Percentiles rank a stretch among this genome's conserved stretches.
Evolutionary conservation across 2,113 vertebrate genomes (phyloP).

Genomic region (Brevimyrus niger): DNA sequence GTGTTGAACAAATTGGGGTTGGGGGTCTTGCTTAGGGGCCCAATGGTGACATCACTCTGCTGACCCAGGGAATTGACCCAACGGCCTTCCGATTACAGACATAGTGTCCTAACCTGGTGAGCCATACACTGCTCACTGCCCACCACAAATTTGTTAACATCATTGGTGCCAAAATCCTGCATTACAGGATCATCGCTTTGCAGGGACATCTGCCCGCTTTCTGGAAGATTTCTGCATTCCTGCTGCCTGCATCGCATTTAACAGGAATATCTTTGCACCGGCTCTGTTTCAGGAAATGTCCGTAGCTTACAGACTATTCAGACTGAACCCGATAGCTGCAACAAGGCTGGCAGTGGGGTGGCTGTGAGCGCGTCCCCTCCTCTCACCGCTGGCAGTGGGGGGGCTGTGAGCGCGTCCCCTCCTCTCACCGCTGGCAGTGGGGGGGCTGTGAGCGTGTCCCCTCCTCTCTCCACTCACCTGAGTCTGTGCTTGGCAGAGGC

Average conservation of each 20-base stretch:
- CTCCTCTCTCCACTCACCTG: conserved; percentile 51
- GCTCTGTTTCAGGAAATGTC: background rate
- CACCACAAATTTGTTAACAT: background rate
- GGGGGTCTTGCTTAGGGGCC: background rate
- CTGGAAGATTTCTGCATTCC: background rate
- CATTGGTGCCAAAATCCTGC: background rate
- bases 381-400: conserved; percentile 28
- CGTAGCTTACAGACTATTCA: background rate
- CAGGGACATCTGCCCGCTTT: background rate
- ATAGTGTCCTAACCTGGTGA: background rate
- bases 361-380: background rate
- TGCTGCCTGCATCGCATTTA: background rate
- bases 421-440: background rate
- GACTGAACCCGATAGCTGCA: background rate
- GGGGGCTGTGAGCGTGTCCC: background rate
- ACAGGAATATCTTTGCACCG: background rate
- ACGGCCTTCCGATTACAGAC: background rate
- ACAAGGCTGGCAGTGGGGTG: background rate
- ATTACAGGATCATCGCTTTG: background rate
- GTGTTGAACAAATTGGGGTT: background rate
- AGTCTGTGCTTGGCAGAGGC: conserved; percentile 83
- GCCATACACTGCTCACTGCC: background rate
- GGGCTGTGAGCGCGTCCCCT: too few relatives aligned
- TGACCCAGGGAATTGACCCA: background rate
- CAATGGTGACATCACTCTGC: background rate